These are phyloP conservation scores for Formicarius rufipectus DNA, from an alignment of 2,113 vertebrate genomes.

Conservation along the genomic window DNA sequence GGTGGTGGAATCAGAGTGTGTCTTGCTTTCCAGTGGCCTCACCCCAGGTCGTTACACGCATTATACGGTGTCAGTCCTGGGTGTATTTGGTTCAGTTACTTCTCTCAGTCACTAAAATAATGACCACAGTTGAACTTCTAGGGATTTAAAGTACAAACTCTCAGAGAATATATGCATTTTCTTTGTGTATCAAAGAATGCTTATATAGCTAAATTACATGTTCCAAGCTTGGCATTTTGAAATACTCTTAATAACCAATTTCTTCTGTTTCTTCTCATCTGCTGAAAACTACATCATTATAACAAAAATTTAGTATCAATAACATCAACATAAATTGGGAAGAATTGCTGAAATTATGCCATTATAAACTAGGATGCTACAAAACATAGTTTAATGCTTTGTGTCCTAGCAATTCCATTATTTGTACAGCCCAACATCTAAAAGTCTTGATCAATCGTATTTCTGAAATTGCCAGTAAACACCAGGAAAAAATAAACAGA, in stretches of 20 bases:
- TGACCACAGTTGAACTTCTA: background rate
- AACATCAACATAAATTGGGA: background rate
- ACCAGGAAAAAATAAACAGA: background rate
- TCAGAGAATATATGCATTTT: background rate
- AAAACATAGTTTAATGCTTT: background rate
- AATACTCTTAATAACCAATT: background rate
- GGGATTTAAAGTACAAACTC: background rate
- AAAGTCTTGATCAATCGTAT: background rate
- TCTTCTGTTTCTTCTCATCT: background rate
- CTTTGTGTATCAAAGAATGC: background rate
- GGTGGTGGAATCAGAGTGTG: background rate
- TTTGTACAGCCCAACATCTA: background rate
- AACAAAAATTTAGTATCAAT: background rate
- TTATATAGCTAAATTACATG: background rate
- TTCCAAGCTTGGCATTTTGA: background rate
- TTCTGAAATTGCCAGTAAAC: conserved; percentile 10
- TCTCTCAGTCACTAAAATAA: background rate
- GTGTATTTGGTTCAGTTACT: background rate
- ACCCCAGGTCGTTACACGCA: background rate
- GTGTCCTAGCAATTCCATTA: background rate
- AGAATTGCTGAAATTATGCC: background rate
- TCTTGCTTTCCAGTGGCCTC: background rate
- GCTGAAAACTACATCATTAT: background rate
- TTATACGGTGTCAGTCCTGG: background rate
- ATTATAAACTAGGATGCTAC: background rate